Evolutionary conservation across 2,888 invertebrate genomes (phyloP), one percentile per base, ranked within the genome.

Genomic region (Plagodis pulveraria): DNA sequence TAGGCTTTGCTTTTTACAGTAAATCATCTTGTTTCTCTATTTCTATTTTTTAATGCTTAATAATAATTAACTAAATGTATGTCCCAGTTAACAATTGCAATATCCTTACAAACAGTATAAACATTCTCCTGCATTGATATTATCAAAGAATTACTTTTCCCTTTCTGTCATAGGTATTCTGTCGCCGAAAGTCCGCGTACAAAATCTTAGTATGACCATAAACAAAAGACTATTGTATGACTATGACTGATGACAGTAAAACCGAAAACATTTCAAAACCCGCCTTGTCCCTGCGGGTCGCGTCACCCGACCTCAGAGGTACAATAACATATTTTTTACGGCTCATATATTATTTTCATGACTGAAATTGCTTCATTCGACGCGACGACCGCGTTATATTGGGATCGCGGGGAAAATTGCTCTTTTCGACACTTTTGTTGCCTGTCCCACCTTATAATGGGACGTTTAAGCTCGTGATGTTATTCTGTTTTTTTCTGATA

Each of bases 311-410:
- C 50, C 38, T 49, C 40, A 11, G 34, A 50, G 50, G 34, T 12
- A 40, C 32, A 40, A 44, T 48, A 49, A 57, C 50, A 59, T 42
- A 36, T 42, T 50, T 54, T 50, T 50, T 50, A 56, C 50, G 47
- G 33, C 46, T 42, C 47, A 47, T 51, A 47, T 51, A 47, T 57
- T 57, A 57, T 57, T 54, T 49, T 46, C 46, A 55, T 33, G 47
- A 42, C 49, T 41, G 50, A 38, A 50, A 59, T 48, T 50, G 51
- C 50, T 47, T 51, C 50, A 9, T 43, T 47, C 36, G 44, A 45
- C 34, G 44, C 45, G 32, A 41, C 34, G 43, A 52, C 32, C 44
- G 45, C 38, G 44, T 52, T 34, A 45, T 52, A 45, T 45, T 45
- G 52, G 38, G 22, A 41, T 33, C 32, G 35, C 11, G 11, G 22